phyloP scores from a whole-genome alignment of 1,140 invertebrate species.

The Zaprionus camerounensis region DNA sequence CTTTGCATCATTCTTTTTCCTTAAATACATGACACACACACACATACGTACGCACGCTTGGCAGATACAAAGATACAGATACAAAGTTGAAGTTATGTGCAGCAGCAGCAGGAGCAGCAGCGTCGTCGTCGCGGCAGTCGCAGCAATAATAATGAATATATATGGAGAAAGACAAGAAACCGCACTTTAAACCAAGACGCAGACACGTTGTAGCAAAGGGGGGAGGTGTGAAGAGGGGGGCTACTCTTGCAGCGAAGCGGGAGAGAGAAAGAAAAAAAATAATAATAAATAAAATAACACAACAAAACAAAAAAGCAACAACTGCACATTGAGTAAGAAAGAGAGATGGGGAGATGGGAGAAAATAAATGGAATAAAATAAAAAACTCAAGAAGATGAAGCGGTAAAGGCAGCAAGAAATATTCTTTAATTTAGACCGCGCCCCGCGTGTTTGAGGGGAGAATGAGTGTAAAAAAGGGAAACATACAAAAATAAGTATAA shows the following conservation, averaged over 20 bases:
- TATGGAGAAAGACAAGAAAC: slow-evolving; percentile 80
- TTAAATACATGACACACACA: slow-evolving; percentile 72
- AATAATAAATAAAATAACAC: slow-evolving; percentile 82
- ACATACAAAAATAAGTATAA: slow-evolving; percentile 22
- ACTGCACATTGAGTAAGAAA: neutral
- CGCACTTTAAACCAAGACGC: slow-evolving; percentile 79
- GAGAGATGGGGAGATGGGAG: neutral
- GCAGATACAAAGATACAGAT: slow-evolving; percentile 77
- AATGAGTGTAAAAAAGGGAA: slow-evolving; percentile 40
- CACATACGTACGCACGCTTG: slow-evolving; percentile 34
- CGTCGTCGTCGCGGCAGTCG: slow-evolving; percentile 53
- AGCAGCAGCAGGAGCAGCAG: slow-evolving; percentile 44
- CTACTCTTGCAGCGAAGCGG: slow-evolving; percentile 44
- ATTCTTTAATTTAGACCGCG: slow-evolving; percentile 81
- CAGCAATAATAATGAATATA: slow-evolving; percentile 82
- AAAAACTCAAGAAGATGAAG: slow-evolving; percentile 42
- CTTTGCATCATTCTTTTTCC: slow-evolving; percentile 81
- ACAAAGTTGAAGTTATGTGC: slow-evolving; percentile 82
- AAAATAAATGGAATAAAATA: slow-evolving; percentile 70
- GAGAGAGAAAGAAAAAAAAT: slow-evolving; percentile 42
- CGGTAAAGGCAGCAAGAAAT: slow-evolving; percentile 64
- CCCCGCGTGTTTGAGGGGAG: slow-evolving; percentile 57
- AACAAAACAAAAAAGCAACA: slow-evolving; percentile 48
- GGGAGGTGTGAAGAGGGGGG: slow-evolving; percentile 17
- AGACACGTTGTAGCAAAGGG: neutral